A percentile compares a stretch with the other conserved stretches of the same genome.
phyloP scores from a whole-genome alignment of 2,888 invertebrate genomes.

The Ecliptopera silaceata region DNA sequence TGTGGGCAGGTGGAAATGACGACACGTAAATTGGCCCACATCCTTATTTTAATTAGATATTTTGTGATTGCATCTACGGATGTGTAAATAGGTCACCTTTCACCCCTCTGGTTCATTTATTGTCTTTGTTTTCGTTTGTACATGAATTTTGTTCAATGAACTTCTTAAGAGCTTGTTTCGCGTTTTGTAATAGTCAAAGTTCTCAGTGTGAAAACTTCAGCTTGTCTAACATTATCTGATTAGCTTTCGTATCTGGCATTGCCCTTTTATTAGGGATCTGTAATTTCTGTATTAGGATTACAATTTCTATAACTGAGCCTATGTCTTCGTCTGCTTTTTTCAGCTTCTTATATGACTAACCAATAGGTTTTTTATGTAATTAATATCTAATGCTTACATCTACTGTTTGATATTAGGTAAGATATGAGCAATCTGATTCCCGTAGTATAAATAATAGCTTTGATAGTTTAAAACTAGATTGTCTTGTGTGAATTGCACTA shows the following conservation, averaged over 20 bases:
- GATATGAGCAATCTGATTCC: too few relatives aligned
- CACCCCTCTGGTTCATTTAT: slow-evolving; percentile 5
- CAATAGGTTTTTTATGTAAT: background rate
- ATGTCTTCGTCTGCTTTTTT: background rate
- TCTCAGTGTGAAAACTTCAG: slow-evolving; percentile 49
- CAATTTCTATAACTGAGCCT: background rate
- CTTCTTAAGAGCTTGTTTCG: background rate
- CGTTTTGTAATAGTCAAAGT: background rate
- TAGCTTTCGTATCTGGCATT: slow-evolving; percentile 72
- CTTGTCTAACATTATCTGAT: slow-evolving; percentile 58
- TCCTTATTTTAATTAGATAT: slow-evolving; percentile 59
- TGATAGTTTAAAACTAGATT: too few relatives aligned
- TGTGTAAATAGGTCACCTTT: slow-evolving; percentile 32
- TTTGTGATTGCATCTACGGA: slow-evolving; percentile 32
- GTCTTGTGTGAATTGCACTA: too few relatives aligned
- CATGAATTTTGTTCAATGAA: background rate
- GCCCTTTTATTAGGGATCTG: slow-evolving; percentile 53
- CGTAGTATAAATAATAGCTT: too few relatives aligned
- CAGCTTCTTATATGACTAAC: background rate
- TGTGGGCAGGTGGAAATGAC: slow-evolving; percentile 61
- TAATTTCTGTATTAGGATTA: too few relatives aligned
- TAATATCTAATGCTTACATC: too few relatives aligned
- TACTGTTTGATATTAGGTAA: too few relatives aligned
- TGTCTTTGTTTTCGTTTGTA: slow-evolving; percentile 1
- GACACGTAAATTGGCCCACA: slow-evolving; percentile 46